Evolutionary conservation across 2,888 invertebrate species (phyloP).

Genomic region (Malacosoma neustria): DNA sequence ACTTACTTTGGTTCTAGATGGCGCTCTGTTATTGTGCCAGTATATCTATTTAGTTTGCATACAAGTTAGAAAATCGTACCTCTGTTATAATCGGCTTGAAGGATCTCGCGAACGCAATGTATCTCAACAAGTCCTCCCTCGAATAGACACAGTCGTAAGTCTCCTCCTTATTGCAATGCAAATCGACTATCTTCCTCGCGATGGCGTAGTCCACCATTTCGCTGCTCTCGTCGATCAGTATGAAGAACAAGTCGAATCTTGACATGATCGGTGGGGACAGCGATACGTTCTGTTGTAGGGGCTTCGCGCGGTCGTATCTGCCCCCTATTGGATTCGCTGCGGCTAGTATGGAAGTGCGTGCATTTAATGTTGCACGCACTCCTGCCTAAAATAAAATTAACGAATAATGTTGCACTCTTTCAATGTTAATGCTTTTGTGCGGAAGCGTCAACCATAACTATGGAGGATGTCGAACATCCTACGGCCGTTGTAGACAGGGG

Average conservation of each 20-base stretch:
- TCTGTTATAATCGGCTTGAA: constrained; percentile 92
- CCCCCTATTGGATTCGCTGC: constrained; percentile 99
- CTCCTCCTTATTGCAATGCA: constrained; percentile 91
- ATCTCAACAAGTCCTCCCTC: constrained; percentile 92
- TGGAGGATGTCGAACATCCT: no score
- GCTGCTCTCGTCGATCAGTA: constrained; percentile 94
- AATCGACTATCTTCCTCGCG: constrained; percentile 94
- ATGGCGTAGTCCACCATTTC: constrained; percentile 96
- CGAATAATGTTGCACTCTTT: no score
- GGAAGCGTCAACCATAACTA: no score
- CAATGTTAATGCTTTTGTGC: no score
- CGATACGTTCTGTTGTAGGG: constrained; percentile 94
- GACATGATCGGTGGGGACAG: constrained; percentile 99
- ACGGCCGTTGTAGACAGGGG: no score
- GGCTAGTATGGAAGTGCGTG: constrained; percentile 96
- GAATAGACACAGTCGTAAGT: constrained; percentile 87
- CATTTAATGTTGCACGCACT: constrained; percentile 97
- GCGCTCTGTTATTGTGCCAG: no score
- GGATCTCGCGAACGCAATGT: constrained; percentile 96
- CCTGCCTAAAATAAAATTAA: no score
- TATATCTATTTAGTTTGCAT: no score
- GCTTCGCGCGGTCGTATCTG: constrained; percentile 94
- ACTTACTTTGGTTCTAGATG: no score
- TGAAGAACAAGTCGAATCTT: constrained; percentile 98
- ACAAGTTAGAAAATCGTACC: constrained; percentile 65